Conservation (phyloP, 2,888 invertebrate species). For the Phortica magna region DNA sequence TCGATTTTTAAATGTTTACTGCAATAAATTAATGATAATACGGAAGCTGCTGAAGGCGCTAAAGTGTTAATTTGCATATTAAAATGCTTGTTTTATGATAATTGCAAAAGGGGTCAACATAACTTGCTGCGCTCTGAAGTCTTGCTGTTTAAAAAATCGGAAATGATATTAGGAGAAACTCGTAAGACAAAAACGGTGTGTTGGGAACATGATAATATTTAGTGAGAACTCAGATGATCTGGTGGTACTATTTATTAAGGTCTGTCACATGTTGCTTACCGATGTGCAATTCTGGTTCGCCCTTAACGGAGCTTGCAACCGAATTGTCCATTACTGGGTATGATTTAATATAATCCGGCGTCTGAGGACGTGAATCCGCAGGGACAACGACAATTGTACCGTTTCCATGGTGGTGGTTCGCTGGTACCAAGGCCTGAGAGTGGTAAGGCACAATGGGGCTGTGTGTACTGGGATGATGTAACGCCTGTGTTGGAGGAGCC, state of each 20-base stretch:
- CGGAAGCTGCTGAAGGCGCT: conserved; percentile 31
- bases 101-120: conserved; percentile 33
- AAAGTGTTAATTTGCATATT: conserved; percentile 25
- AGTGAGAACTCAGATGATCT: neutral
- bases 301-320: conserved; percentile 77
- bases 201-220: neutral
- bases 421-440: conserved; percentile 31
- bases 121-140: conserved; percentile 13
- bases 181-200: neutral
- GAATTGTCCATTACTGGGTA: conserved; percentile 79
- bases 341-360: conserved; percentile 77
- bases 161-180: neutral
- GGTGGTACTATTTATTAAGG: neutral
- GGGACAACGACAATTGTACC: conserved; percentile 64
- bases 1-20: neutral
- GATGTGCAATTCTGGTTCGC: conserved; percentile 78
- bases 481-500: conserved; percentile 39
- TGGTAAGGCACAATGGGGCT: conserved; percentile 36
- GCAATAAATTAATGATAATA: neutral
- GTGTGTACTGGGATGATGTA: conserved; percentile 41
- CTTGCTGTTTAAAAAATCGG: neutral
- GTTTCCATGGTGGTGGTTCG: conserved; percentile 37
- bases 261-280: conserved; percentile 63
- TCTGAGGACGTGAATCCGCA: conserved; percentile 75
- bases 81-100: conserved; percentile 6